A percentile compares a stretch with the other conserved stretches of the same genome.
Evolutionary conservation across 2,113 vertebrate species (phyloP).

Genomic region (Casuarius casuarius): DNA sequence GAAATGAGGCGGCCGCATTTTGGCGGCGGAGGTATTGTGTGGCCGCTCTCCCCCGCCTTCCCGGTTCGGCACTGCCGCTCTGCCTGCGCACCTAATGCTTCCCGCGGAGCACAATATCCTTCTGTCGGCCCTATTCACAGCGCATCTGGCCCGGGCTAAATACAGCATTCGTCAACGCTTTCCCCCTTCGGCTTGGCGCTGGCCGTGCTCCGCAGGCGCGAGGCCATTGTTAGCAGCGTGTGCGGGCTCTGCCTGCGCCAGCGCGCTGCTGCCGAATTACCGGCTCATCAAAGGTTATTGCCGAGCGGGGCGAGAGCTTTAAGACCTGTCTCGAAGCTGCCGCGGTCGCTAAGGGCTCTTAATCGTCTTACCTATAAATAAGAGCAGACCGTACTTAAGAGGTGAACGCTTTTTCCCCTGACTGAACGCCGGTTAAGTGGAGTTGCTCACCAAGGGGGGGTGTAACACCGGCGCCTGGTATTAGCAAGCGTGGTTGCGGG

Average conservation of each 20-base stretch:
- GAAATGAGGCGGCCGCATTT: not conserved
- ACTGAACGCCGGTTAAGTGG: not conserved
- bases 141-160: not conserved
- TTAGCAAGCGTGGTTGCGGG: not conserved
- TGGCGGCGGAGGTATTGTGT: not conserved
- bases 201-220: not conserved
- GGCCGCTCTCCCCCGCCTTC: not conserved
- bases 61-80: not conserved
- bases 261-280: conserved; percentile 43
- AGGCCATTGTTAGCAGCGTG: not conserved
- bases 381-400: conserved; percentile 54
- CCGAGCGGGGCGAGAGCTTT: conserved; percentile 11
- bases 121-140: not conserved
- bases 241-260: conserved; percentile 8
- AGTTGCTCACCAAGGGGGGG: not conserved
- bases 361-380: conserved; percentile 67
- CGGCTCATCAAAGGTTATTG: conserved; percentile 62
- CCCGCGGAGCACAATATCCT: not conserved
- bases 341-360: conserved; percentile 56
- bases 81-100: not conserved
- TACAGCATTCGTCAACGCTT: not conserved
- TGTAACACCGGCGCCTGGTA: not conserved
- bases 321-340: conserved; percentile 48
- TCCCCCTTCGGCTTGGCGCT: not conserved
- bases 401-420: conserved; percentile 19